These are phyloP conservation scores for Dicrostonyx torquatus DNA, from an alignment of 2,797 vertebrate genomes.

Conservation along the genomic window DNA sequence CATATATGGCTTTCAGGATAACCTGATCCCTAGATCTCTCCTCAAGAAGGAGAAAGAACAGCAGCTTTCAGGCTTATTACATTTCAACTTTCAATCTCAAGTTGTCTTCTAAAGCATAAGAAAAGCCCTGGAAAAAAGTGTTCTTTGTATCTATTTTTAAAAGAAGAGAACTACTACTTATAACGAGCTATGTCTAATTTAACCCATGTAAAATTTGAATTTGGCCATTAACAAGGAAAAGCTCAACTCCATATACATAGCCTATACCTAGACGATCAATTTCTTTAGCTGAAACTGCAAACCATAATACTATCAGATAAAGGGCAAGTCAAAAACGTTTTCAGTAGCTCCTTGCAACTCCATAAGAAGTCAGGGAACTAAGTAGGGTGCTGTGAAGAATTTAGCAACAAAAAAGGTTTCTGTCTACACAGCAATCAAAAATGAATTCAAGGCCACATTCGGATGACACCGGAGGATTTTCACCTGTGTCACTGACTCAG, in stretches of 20 bases:
- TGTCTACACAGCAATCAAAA: not conserved
- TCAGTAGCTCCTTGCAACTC: not conserved
- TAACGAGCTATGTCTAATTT: conserved; percentile 15
- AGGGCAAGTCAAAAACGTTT: conserved; percentile 45
- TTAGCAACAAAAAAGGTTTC: not conserved
- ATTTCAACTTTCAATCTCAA: conserved; percentile 49
- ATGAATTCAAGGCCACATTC: not conserved
- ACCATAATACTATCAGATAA: conserved; percentile 48
- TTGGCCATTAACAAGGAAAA: conserved; percentile 50
- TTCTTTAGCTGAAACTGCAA: conserved; percentile 60
- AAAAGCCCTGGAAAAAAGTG: not conserved
- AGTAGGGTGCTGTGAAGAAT: not conserved
- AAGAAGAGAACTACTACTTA: not conserved
- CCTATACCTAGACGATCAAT: conserved; percentile 39
- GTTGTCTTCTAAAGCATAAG: conserved; percentile 3
- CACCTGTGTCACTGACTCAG: not conserved
- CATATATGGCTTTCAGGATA: conserved; percentile 27
- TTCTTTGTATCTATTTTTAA: conserved; percentile 32
- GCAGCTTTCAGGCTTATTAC: conserved; percentile 38
- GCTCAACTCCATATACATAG: conserved; percentile 41
- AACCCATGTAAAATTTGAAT: conserved; percentile 50
- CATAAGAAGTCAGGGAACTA: not conserved
- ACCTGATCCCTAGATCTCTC: conserved; percentile 38
- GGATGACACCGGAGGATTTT: not conserved
- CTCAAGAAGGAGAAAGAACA: conserved; percentile 26